Percentiles rank a stretch among this genome's conserved stretches.
phyloP scores from a whole-genome alignment of 2,888 invertebrate species.

The Fabriciana adippe region DNA sequence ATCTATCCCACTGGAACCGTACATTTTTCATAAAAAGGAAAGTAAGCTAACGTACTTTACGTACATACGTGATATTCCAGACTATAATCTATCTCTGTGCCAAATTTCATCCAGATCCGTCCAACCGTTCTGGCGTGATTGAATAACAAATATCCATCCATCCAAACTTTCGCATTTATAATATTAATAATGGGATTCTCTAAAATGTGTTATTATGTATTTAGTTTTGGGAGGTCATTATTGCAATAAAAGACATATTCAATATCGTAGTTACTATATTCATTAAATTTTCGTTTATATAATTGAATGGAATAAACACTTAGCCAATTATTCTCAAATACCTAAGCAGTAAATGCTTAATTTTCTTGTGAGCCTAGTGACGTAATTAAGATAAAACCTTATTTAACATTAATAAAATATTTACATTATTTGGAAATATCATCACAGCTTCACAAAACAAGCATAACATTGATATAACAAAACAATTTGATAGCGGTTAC shows the following conservation, averaged over 20 bases:
- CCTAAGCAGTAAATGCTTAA: conserved; percentile 74
- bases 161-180: too few relatives aligned
- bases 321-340: conserved; percentile 72
- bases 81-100: too few relatives aligned
- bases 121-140: too few relatives aligned
- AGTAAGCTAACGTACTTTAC: too few relatives aligned
- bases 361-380: conserved; percentile 78
- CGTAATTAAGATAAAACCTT: conserved; percentile 70
- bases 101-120: too few relatives aligned
- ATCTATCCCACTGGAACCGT: too few relatives aligned
- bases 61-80: too few relatives aligned
- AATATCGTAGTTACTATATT: conserved; percentile 68
- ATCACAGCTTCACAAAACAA: conserved; percentile 82
- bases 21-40: too few relatives aligned
- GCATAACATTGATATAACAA: conserved; percentile 77
- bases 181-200: too few relatives aligned
- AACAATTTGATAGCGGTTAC: conserved; percentile 64
- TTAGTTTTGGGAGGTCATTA: neutral
- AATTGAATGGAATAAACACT: conserved; percentile 81
- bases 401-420: conserved; percentile 76
- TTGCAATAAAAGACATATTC: conserved; percentile 50
- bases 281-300: conserved; percentile 78
- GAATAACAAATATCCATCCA: too few relatives aligned
- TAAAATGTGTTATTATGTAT: neutral
- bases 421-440: conserved; percentile 81